phyloP scores from a whole-genome alignment of 1,140 invertebrate genomes.

The Rhagoletis pomonella region DNA sequence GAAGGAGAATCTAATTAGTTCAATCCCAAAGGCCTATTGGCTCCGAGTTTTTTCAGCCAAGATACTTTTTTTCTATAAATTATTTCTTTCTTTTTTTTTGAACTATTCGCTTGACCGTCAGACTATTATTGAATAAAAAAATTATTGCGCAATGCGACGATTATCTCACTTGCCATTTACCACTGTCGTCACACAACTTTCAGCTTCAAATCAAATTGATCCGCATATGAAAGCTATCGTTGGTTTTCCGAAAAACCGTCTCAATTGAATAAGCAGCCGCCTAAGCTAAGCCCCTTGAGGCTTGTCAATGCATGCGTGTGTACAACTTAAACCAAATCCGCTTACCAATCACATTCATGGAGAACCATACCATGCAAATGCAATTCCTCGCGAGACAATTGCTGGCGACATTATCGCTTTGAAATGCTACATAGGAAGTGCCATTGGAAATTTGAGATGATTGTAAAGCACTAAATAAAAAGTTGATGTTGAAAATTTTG shows the following conservation, averaged over 20 bases:
- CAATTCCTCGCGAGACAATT: neutral
- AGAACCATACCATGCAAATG: neutral
- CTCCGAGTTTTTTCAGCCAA: too few relatives aligned
- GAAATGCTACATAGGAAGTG: slow-evolving; percentile 23
- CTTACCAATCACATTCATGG: slow-evolving; percentile 14
- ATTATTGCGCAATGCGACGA: neutral
- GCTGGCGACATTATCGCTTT: slow-evolving; percentile 22
- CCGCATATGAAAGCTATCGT: neutral
- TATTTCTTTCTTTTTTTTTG: too few relatives aligned
- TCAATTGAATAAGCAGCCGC: neutral
- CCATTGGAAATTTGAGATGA: slow-evolving; percentile 14
- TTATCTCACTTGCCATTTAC: neutral
- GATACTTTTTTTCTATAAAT: too few relatives aligned
- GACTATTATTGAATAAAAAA: too few relatives aligned
- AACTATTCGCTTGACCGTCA: too few relatives aligned
- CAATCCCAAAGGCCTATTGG: too few relatives aligned
- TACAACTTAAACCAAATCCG: slow-evolving; percentile 7
- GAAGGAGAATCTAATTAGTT: too few relatives aligned
- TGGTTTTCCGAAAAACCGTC: neutral
- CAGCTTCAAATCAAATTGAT: neutral
- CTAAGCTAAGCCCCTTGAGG: neutral
- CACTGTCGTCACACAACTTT: neutral
- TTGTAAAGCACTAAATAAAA: neutral
- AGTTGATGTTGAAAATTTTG: neutral
- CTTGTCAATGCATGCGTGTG: neutral